These are phyloP conservation scores for Nephila pilipes DNA, from an alignment of 1,140 invertebrate species.

Conservation along the genomic window DNA sequence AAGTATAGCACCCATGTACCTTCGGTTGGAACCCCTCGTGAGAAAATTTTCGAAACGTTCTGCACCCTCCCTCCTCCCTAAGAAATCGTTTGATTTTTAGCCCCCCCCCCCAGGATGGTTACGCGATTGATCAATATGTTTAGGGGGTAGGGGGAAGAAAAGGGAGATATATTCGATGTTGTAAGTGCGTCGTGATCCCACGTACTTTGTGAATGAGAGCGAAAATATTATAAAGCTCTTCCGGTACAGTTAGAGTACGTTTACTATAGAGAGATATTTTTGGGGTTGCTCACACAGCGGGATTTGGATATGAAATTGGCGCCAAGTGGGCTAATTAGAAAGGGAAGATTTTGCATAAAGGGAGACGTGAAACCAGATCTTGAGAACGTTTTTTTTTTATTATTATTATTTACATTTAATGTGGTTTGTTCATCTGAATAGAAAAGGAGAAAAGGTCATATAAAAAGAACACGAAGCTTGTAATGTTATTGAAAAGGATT, in stretches of 20 bases:
- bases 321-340: slow-evolving; percentile 61
- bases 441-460: no score
- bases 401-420: no score
- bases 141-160: not conserved
- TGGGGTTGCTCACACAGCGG: not conserved
- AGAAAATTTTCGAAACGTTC: slow-evolving; percentile 68
- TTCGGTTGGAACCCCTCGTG: slow-evolving; percentile 58
- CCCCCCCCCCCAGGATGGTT: slow-evolving; percentile 36
- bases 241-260: slow-evolving; percentile 68
- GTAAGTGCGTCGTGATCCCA: slow-evolving; percentile 71
- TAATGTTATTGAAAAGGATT: no score
- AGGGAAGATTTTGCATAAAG: slow-evolving; percentile 61
- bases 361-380: slow-evolving; percentile 4
- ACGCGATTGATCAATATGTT: slow-evolving; percentile 66
- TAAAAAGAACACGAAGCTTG: no score
- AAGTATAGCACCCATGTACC: slow-evolving; percentile 70
- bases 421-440: no score
- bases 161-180: slow-evolving; percentile 11
- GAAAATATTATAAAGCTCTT: slow-evolving; percentile 77
- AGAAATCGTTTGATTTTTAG: slow-evolving; percentile 58
- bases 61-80: not conserved
- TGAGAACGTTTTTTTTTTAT: not conserved
- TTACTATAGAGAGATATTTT: slow-evolving; percentile 58
- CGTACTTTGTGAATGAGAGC: slow-evolving; percentile 76
- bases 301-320: slow-evolving; percentile 1